Evolutionary conservation across 2,888 invertebrate genomes (phyloP).

Genomic region (Atrina japonica): DNA sequence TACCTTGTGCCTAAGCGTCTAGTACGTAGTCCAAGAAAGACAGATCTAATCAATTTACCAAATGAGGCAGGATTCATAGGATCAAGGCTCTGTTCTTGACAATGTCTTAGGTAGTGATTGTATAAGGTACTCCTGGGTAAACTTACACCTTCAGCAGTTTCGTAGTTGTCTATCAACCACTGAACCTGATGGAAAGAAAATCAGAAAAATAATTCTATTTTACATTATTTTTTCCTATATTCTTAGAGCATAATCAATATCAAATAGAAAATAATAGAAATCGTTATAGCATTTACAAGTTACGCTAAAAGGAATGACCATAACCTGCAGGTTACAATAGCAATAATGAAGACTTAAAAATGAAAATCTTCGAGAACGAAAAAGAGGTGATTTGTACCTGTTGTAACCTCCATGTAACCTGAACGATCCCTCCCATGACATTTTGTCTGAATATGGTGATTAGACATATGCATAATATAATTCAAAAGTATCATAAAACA

Average conservation of each 20-base stretch:
- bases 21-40: conserved; percentile 97
- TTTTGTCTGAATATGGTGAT: too few species aligned
- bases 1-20: conserved; percentile 95
- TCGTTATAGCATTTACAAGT: conserved; percentile 4
- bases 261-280: background rate
- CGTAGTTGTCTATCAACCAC: conserved; percentile 99
- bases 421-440: too few species aligned
- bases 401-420: too few species aligned
- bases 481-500: too few species aligned
- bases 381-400: too few species aligned
- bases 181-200: conserved; percentile 73
- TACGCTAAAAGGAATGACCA: too few species aligned
- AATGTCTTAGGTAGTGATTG: conserved; percentile 98
- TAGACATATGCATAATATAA: too few species aligned
- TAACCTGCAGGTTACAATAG: too few species aligned
- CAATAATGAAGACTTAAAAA: too few species aligned
- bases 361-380: too few species aligned
- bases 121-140: conserved; percentile 97
- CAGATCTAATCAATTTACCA: conserved; percentile 98
- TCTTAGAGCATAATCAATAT: background rate
- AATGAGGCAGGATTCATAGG: conserved; percentile 99
- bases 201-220: background rate
- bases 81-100: conserved; percentile 92
- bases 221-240: background rate
- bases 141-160: conserved; percentile 97